Evolutionary conservation across 2,797 vertebrate genomes (phyloP).

Genomic region (Picus viridis): DNA sequence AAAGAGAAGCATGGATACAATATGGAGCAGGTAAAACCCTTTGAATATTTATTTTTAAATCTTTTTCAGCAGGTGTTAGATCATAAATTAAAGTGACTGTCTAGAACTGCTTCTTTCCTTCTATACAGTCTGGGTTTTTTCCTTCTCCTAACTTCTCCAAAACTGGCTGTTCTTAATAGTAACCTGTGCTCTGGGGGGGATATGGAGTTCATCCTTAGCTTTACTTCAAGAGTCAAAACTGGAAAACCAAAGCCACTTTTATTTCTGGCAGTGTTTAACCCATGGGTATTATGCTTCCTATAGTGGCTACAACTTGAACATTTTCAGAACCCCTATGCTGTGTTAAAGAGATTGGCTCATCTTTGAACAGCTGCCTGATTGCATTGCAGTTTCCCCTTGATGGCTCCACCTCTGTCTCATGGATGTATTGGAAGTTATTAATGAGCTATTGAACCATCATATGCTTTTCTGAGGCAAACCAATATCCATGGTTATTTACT

Average conservation of each 20-base stretch:
- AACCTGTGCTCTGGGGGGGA: neutral
- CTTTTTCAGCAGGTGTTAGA: neutral
- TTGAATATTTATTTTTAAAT: neutral
- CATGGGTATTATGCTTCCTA: neutral
- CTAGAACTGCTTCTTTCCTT: neutral
- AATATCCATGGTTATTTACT: neutral
- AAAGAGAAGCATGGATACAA: constrained; percentile 98
- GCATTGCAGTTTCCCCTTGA: constrained; percentile 27
- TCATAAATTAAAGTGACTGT: neutral
- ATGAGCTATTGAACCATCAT: constrained; percentile 21
- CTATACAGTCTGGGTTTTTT: neutral
- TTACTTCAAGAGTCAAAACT: neutral
- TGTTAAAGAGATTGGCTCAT: neutral
- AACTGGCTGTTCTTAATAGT: neutral
- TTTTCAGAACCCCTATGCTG: neutral
- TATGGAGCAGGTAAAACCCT: constrained; percentile 91
- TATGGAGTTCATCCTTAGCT: neutral
- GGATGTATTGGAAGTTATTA: constrained; percentile 32
- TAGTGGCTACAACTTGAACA: neutral
- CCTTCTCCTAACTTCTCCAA: neutral
- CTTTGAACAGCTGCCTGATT: constrained; percentile 32
- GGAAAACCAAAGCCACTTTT: neutral
- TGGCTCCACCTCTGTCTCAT: neutral
- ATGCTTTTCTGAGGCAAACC: constrained; percentile 8
- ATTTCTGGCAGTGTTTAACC: neutral